Percentiles rank a stretch among this genome's conserved stretches.
Conservation (phyloP, 2,797 vertebrate genomes). For the Lutjanus campechanus region DNA sequence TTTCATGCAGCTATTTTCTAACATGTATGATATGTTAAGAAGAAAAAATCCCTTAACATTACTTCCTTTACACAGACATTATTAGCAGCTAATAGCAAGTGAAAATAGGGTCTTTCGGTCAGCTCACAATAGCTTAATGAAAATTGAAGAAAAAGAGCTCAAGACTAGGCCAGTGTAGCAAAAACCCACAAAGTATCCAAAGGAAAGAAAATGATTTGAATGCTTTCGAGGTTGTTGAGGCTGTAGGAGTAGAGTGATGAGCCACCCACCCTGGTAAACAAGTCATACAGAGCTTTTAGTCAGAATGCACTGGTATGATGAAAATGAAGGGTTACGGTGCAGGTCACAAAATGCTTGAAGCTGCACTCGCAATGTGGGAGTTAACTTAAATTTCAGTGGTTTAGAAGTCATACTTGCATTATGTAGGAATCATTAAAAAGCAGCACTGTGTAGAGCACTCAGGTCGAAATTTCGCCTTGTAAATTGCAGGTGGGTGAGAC, state of each 20-base stretch:
- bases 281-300: conserved; percentile 44
- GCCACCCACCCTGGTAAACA: conserved; percentile 25
- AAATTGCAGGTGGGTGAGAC: conserved; percentile 24
- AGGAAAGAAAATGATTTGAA: neutral
- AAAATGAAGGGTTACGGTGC: conserved; percentile 35
- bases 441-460: conserved; percentile 5
- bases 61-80: neutral
- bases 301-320: conserved; percentile 2
- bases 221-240: conserved; percentile 2
- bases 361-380: conserved; percentile 18
- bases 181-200: neutral
- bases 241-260: conserved; percentile 15
- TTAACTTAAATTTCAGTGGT: conserved; percentile 33
- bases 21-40: too few species aligned
- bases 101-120: neutral
- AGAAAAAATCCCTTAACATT: too few species aligned
- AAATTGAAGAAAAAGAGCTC: neutral
- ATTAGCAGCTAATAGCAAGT: neutral
- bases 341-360: conserved; percentile 35
- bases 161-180: neutral
- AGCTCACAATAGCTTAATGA: neutral
- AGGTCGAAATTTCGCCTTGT: neutral
- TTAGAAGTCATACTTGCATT: conserved; percentile 35
- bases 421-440: conserved; percentile 22
- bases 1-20: too few species aligned